phyloP scores from a whole-genome alignment of 2,888 invertebrate genomes.

The Deilephila elpenor region DNA sequence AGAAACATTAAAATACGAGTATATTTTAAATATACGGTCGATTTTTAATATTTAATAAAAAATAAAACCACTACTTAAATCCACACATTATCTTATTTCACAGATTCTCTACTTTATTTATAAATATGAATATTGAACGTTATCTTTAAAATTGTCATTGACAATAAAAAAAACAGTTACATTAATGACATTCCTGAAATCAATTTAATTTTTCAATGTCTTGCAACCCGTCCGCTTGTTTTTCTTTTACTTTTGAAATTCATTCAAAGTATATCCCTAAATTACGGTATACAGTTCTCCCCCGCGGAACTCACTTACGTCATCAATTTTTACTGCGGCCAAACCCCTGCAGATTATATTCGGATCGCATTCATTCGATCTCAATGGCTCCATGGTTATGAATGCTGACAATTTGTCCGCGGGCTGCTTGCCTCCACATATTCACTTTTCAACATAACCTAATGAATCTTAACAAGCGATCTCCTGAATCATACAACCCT shows the following conservation, averaged over 20 bases:
- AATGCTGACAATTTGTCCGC: conserved; percentile 77
- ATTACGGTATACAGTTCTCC: conserved; percentile 36
- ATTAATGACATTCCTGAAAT: no score
- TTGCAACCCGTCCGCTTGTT: not conserved
- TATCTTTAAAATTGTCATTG: no score
- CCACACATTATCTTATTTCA: no score
- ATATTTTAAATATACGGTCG: no score
- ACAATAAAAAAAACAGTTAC: no score
- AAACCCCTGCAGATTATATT: conserved; percentile 70
- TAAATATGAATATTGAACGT: no score
- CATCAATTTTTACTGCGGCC: conserved; percentile 40
- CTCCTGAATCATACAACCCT: not conserved
- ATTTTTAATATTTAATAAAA: no score
- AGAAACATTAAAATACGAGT: no score
- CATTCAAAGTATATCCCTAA: not conserved
- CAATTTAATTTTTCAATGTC: not conserved
- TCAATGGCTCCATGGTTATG: conserved; percentile 74
- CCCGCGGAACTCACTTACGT: conserved; percentile 30
- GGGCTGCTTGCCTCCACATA: conserved; percentile 59
- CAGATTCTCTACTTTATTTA: no score
- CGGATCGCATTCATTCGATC: conserved; percentile 71
- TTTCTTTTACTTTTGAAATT: not conserved
- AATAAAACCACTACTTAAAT: no score
- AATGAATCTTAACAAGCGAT: conserved; percentile 14
- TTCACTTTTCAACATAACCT: conserved; percentile 45